phyloP scores from a whole-genome alignment of 2,113 vertebrate species.

The Lagopus leucura region DNA sequence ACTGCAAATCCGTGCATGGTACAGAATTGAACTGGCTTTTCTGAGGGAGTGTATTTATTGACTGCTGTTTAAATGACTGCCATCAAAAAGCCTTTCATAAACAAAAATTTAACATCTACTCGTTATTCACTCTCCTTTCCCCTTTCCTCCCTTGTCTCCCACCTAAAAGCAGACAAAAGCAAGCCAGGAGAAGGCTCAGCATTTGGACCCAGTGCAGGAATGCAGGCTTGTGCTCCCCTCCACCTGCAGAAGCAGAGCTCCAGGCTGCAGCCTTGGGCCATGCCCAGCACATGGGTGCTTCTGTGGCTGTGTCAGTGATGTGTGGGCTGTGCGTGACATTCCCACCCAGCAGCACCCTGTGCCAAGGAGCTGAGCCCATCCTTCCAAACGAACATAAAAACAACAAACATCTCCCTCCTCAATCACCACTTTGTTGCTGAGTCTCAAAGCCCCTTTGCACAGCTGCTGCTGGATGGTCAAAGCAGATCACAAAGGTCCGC shows the following conservation, averaged over 20 bases:
- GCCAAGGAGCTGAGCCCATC: not conserved
- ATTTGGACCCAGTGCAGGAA: not conserved
- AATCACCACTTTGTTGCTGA: slow-evolving; percentile 1
- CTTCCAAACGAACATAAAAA: not conserved
- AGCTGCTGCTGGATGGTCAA: not conserved
- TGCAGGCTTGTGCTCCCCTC: not conserved
- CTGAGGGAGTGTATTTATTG: not conserved
- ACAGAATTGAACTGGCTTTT: not conserved
- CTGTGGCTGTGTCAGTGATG: rapidly evolving
- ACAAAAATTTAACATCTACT: not conserved
- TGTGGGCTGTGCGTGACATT: not conserved
- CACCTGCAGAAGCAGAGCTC: not conserved
- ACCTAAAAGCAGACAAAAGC: not conserved
- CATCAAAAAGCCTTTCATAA: slow-evolving; percentile 1
- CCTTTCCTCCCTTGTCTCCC: not conserved
- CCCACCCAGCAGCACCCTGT: not conserved
- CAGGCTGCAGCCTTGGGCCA: not conserved
- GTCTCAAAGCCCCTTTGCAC: not conserved
- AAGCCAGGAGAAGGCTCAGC: not conserved
- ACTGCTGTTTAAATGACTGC: slow-evolving; percentile 5
- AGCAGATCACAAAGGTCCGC: not conserved
- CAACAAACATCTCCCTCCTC: not conserved
- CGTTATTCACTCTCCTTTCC: not conserved
- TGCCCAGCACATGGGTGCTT: not conserved
- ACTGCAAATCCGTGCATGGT: not conserved